Evolutionary conservation across 2,113 vertebrate species (phyloP).

Genomic region (Cinclus cinclus): DNA sequence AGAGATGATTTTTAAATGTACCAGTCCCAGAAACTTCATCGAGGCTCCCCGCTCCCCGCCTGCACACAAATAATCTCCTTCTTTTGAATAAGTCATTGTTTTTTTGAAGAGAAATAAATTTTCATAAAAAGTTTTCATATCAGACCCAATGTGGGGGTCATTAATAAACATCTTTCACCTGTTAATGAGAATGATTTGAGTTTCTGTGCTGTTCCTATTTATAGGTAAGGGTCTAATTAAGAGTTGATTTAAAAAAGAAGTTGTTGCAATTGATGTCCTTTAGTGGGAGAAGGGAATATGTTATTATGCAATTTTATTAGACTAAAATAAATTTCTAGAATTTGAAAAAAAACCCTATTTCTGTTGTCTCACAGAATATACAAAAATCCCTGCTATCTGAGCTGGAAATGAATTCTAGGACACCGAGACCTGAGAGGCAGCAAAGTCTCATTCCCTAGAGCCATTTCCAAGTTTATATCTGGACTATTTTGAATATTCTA

Average conservation of each 20-base stretch:
- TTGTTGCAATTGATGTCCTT: neutral
- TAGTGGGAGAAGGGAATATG: neutral
- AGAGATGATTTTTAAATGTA: slow-evolving; percentile 12
- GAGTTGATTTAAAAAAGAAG: neutral
- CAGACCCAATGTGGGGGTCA: neutral
- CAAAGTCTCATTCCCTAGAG: neutral
- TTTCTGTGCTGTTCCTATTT: neutral
- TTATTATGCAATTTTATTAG: neutral
- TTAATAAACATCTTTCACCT: slow-evolving; percentile 16
- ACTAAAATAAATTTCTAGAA: neutral
- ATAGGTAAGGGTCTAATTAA: neutral
- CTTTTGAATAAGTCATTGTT: slow-evolving; percentile 49
- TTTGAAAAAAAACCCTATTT: neutral
- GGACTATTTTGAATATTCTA: neutral
- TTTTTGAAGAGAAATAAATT: slow-evolving; percentile 15
- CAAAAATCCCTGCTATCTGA: neutral
- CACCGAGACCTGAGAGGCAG: neutral
- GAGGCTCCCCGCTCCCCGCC: neutral
- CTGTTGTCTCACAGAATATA: neutral
- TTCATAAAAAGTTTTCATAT: neutral
- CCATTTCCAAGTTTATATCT: neutral
- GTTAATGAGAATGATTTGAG: neutral
- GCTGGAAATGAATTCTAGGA: slow-evolving; percentile 14
- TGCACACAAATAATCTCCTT: neutral
- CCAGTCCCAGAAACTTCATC: neutral